Conservation (phyloP, 2,888 invertebrate species). For the Zygothrica quintamaculata region DNA sequence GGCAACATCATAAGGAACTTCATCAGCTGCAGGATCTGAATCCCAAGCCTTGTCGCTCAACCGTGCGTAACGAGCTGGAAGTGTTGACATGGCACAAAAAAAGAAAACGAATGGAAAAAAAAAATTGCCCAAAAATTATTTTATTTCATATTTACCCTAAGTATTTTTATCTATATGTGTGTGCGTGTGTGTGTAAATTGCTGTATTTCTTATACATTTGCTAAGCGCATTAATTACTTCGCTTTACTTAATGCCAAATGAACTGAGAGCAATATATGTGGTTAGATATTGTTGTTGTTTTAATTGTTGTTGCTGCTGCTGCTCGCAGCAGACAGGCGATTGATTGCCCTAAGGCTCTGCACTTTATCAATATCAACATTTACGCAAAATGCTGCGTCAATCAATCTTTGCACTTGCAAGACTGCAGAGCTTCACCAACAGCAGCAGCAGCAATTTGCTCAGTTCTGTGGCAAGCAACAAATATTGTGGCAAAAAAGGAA, state of each 20-base stretch:
- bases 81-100: constrained; percentile 81
- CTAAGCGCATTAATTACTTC: constrained; percentile 64
- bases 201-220: constrained; percentile 14
- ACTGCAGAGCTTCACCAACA: too few relatives aligned
- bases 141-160: constrained; percentile 61
- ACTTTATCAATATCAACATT: constrained; percentile 62
- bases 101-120: too few relatives aligned
- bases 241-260: constrained; percentile 49
- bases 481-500: constrained; percentile 25
- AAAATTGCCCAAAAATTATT: constrained; percentile 68
- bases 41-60: constrained; percentile 42
- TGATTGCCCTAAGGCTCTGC: constrained; percentile 45
- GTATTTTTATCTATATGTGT: neutral
- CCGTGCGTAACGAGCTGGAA: constrained; percentile 74
- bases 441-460: too few relatives aligned
- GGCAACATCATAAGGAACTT: constrained; percentile 49
- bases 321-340: constrained; percentile 36
- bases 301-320: neutral
- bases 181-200: neutral
- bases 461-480: constrained; percentile 17
- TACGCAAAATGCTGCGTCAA: constrained; percentile 60
- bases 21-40: constrained; percentile 20
- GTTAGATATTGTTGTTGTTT: neutral
- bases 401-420: constrained; percentile 70
- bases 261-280: too few relatives aligned